Base-by-base conservation (phyloP, 2,797 vertebrate species). In the Threskiornis aethiopicus region DNA sequence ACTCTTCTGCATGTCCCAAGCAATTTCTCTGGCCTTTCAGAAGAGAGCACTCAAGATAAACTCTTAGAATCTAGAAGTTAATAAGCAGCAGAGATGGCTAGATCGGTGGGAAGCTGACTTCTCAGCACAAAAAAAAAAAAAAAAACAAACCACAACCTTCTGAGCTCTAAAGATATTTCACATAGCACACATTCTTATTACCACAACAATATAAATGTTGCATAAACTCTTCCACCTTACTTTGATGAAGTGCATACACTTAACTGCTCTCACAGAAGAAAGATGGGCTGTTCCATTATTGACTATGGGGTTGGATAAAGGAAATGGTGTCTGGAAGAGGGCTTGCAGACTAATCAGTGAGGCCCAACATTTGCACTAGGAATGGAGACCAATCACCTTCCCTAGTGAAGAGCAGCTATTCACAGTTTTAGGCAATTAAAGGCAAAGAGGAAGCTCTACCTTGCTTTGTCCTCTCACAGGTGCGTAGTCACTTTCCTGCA, bases 201-300 rank as follows among this genome's bases (percentile, higher is more conserved):
- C 22, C 54, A 24, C 37, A 76, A 44, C 42, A 85, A 35, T 21
- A 44, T 21, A 55, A 55, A 80, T 25, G 33, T 61, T 33, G 31
- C 46, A 78, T 57, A 90, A 75, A 70, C 41, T 61, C 20, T 94
- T 82, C 13, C 33, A 69, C n/a, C 33, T 65, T 52, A 41, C 16
- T 84, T 54, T 29, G 14, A 61, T 33, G 16, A 90, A 76, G 26
- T 44, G 8, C 41, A 57, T 52, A 55, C 4, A 8, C 13, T 46
- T 51, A 55, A 15, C 26, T 66, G 35, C 5, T 61, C 51, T 87
- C 44, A 49, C 19, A 76, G 58, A 76, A 67, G 26, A 79, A 82
- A 82, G 31, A 59, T 0, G 6, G 5, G 21, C 8, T 66, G 22
- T n/a, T 76, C 24, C 25, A 5, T 42, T 46, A 35, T 0, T 6